Evolutionary conservation across 2,113 vertebrate genomes (phyloP), one percentile per base, ranked within the genome.

Genomic region (Rallus limicola): DNA sequence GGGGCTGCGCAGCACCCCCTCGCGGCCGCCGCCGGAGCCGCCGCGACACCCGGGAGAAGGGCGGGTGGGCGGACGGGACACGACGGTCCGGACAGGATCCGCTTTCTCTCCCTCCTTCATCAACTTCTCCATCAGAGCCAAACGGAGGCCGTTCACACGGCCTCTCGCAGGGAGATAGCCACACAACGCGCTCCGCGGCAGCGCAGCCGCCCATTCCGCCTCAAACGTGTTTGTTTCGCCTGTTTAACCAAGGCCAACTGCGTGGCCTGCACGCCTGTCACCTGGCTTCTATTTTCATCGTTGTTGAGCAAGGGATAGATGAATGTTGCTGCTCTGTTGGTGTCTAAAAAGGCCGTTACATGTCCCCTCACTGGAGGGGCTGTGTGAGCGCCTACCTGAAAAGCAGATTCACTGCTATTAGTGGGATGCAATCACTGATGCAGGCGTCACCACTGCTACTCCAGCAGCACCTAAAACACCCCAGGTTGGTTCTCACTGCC

Each of bases 61-160:
- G 42, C 42, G 42, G 14, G 42, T 44, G 16, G 42, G 42, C 16
- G 42, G 42, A 44, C 16, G 42, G 42, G 44, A 18, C 44, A 46
- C 3, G 4, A 18, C 2, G 3, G 24, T 29, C 33, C 29, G 2
- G 1, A 21, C 12, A 5, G 50, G 42, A 31, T 17, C 6, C 6
- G 13, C 26, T 14, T 40, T 33, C 20, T 24, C 25, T 17, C 53
- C 44, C 44, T 46, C 44, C 44, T 12, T 23, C 55, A 62, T 12
- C 13, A 20, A 55, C 25, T 72, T 62, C 56, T 24, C 18, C 12
- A 44, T 46, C 24, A 48, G 64, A 86, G 25, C 21, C 44, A 60
- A 65, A 81, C 1, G 2, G 9, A n/a, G 33, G 52, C 7, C 56
- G 24, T 46, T 83, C 67, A n/a, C 9, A 15, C 16, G 34, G 55